Base-by-base conservation (phyloP, 1,140 invertebrate species). In the Trichonephila clavata region DNA sequence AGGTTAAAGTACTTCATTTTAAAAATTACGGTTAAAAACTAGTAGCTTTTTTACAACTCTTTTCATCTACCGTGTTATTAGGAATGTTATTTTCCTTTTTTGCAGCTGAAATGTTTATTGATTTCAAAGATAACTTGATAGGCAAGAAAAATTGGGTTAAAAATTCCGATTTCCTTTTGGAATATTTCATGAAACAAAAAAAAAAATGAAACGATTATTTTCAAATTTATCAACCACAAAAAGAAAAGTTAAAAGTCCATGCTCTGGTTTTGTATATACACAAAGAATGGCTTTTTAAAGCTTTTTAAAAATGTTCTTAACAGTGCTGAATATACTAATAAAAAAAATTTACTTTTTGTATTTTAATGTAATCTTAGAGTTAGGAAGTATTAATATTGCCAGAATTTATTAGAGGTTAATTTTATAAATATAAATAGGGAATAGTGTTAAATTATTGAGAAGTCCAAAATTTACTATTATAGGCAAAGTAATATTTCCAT, bases 1-100 rank as follows among this genome's bases (percentile, higher is more conserved):
- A 83, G 81, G 43, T 83, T 59, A 83, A n/a, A 57, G 50, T 27
- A 83, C 81, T n/a, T 50, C 57, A 32, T 32, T 77, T 77, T 59
- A 10, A 43, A 50, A 83, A 57, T 57, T 83, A 50, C 43, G 21
- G 13, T 18, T 43, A 27, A 83, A 81, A 83, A 57, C 81, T 43
- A 83, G 81, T 83, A 83, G 81, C 39, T 16, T n/a, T 83, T 43
- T 77, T 77, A 32, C 10, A 0, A 50, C 50, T 7, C 32, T 77
- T 77, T 77, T 77, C 27, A 16, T 77, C n/a, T 27, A 10, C 27
- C 7, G 13, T 71, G 6, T 16, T 32, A 71, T 39, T 6, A 18
- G 32, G 27, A 77, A 32, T 77, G 32, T 77, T 77, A 77, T 5
- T 77, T 32, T 3, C 3, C 10, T 13, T 68, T 13, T 24, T 65